phyloP scores from a whole-genome alignment of 2,888 invertebrate genomes.

The Drosophila nigricruria region DNA sequence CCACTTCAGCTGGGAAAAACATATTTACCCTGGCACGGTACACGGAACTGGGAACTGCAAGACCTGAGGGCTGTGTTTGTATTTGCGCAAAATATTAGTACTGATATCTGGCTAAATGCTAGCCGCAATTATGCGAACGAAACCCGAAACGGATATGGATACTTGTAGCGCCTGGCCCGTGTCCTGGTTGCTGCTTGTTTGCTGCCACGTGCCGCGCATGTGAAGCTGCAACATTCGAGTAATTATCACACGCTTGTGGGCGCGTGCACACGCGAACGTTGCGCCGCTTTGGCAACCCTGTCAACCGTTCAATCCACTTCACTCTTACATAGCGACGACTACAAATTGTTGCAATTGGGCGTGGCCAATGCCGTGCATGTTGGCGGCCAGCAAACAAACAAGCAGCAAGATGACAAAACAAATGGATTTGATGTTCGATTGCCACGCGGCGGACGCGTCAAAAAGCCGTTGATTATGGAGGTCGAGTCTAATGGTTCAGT shows the following conservation, averaged over 20 bases:
- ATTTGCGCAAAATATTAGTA: slow-evolving; percentile 52
- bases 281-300: slow-evolving; percentile 23
- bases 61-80: slow-evolving; percentile 23
- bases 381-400: slow-evolving; percentile 50
- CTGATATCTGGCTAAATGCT: slow-evolving; percentile 69
- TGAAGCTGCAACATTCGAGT: slow-evolving; percentile 66
- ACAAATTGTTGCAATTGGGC: slow-evolving; percentile 77
- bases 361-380: slow-evolving; percentile 44
- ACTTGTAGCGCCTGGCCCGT: slow-evolving; percentile 70
- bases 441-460: slow-evolving; percentile 69
- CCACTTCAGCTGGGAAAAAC: slow-evolving; percentile 66
- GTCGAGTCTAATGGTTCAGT: slow-evolving; percentile 60
- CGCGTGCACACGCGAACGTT: slow-evolving; percentile 54
- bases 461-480: slow-evolving; percentile 78
- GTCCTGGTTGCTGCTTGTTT: slow-evolving; percentile 16
- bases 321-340: slow-evolving; percentile 34
- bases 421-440: slow-evolving; percentile 31
- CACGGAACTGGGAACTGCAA: slow-evolving; percentile 10
- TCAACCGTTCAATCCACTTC: slow-evolving; percentile 55
- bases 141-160: slow-evolving; percentile 81
- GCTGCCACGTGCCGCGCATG: slow-evolving; percentile 59
- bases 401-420: slow-evolving; percentile 38
- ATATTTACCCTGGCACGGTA: slow-evolving; percentile 57
- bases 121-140: slow-evolving; percentile 67
- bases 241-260: slow-evolving; percentile 83